Conservation (phyloP, 2,113 vertebrate genomes). For the Anguilla rostrata region DNA sequence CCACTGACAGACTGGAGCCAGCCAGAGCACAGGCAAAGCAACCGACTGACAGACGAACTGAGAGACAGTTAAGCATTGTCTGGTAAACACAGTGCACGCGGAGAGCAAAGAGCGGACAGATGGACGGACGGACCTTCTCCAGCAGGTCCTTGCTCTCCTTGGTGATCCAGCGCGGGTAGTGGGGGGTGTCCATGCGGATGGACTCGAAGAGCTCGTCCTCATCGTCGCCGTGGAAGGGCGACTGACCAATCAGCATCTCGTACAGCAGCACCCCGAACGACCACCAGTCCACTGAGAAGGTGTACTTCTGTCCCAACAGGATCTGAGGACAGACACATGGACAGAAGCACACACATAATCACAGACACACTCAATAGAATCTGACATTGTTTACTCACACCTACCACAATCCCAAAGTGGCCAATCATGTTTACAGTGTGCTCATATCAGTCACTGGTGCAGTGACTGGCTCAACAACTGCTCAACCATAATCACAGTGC, state of each 20-base stretch:
- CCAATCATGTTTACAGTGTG: background rate
- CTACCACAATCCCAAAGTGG: background rate
- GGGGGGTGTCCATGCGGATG: slow-evolving; percentile 90
- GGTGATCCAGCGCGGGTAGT: slow-evolving; percentile 96
- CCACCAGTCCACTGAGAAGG: slow-evolving; percentile 99
- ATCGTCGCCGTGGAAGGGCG: slow-evolving; percentile 96
- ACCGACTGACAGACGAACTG: background rate
- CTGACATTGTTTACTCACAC: background rate
- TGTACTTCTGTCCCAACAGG: slow-evolving; percentile 88
- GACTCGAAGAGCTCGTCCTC: slow-evolving; percentile 97
- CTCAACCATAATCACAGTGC: background rate
- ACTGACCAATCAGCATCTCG: slow-evolving; percentile 97
- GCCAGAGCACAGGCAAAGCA: background rate
- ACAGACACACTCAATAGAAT: background rate
- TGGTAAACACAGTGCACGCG: background rate
- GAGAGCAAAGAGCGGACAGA: background rate
- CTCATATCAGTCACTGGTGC: background rate
- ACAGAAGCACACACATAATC: background rate
- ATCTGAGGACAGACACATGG: slow-evolving; percentile 70
- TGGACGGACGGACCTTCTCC: slow-evolving; percentile 75
- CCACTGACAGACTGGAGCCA: background rate
- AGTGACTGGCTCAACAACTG: background rate
- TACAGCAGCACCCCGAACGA: slow-evolving; percentile 95
- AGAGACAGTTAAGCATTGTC: too few species aligned
- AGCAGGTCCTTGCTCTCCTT: slow-evolving; percentile 92